A percentile compares a stretch with the other conserved stretches of the same genome.
phyloP scores from a whole-genome alignment of 1,140 invertebrate genomes.

The silkworm (Bombyx mori) region ASM3026992v2 NC_085125.1:10535501-10536000 shows the following conservation, averaged over 20 bases:
- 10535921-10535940: constrained; percentile 15
- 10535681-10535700: too few relatives aligned
- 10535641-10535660: too few relatives aligned
- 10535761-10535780: too few relatives aligned
- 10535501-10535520: too few relatives aligned
- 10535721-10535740: background rate
- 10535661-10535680: too few relatives aligned
- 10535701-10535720: background rate
- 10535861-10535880: background rate
- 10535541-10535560: too few relatives aligned
- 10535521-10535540: too few relatives aligned
- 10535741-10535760: background rate
- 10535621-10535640: too few relatives aligned
- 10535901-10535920: constrained; percentile 7
- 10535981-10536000: constrained; percentile 5
- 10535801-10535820: constrained; percentile 5
- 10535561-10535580: too few relatives aligned
- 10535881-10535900: background rate
- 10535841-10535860: background rate
- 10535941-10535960: constrained; percentile 6
- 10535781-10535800: background rate
- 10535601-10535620: too few relatives aligned
- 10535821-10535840: background rate
- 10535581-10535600: too few relatives aligned
- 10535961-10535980: constrained; percentile 5